A percentile compares a stretch with the other conserved stretches of the same genome.
Evolutionary conservation across 2,888 invertebrate genomes (phyloP).

Genomic region (Archips crataeganus): DNA sequence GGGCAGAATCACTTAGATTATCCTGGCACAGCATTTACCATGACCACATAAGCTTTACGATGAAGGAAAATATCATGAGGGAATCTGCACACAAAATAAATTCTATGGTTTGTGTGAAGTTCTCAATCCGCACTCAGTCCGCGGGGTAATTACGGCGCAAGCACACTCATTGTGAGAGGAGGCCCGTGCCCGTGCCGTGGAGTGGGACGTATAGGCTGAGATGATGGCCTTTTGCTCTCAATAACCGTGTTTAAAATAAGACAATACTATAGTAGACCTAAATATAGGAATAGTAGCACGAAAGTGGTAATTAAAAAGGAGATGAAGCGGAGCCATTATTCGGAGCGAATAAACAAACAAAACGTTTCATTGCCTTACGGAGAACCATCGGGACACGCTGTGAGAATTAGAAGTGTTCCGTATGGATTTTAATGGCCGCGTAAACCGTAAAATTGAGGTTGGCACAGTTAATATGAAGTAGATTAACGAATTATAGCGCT

Average conservation of each 20-base stretch:
- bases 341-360: slow-evolving; percentile 2
- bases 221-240: no score
- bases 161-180: no score
- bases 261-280: neutral
- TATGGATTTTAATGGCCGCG: neutral
- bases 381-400: neutral
- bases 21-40: no score
- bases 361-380: slow-evolving; percentile 4
- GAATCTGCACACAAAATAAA: no score
- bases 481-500: neutral
- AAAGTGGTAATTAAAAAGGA: neutral
- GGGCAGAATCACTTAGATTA: no score
- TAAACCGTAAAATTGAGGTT: neutral
- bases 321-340: neutral
- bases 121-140: no score
- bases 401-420: neutral
- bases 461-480: slow-evolving; percentile 6
- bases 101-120: no score
- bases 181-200: no score
- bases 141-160: no score
- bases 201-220: no score
- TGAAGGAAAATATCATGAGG: no score
- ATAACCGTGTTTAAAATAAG: neutral
- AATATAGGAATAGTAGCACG: neutral
- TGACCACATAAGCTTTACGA: no score